Conservation (phyloP, 2,113 vertebrate species). For the Morone chrysops region DNA sequence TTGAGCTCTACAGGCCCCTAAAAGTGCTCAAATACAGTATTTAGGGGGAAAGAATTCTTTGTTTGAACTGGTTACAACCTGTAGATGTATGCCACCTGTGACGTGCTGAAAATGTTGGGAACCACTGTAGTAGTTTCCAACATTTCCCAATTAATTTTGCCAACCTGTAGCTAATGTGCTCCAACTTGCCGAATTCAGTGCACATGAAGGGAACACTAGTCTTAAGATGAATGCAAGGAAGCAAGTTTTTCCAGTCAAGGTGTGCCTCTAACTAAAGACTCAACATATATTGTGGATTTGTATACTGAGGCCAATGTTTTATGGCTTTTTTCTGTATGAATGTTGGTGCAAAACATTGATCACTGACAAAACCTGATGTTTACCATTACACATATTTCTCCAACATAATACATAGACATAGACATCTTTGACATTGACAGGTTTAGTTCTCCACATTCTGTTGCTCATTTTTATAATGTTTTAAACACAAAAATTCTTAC, state of each 20-base stretch:
- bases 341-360: no score
- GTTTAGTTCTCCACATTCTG: no score
- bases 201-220: not conserved
- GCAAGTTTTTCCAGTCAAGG: slow-evolving; percentile 1
- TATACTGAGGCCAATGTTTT: no score
- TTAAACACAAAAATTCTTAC: no score
- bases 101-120: not conserved
- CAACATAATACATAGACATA: no score
- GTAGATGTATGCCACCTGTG: not conserved
- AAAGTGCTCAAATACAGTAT: not conserved
- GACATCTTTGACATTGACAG: no score
- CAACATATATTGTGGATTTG: not conserved
- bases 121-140: not conserved
- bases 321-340: no score
- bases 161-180: slow-evolving; percentile 11
- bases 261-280: not conserved
- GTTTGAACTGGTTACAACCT: not conserved
- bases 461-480: no score
- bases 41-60: not conserved
- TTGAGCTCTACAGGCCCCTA: not conserved
- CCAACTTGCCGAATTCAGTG: not conserved
- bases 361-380: no score
- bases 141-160: not conserved
- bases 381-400: no score
- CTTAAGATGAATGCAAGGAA: not conserved